Percentiles rank a stretch among this genome's conserved stretches.
phyloP scores from a whole-genome alignment of 2,113 vertebrate genomes.

The Albula goreensis region DNA sequence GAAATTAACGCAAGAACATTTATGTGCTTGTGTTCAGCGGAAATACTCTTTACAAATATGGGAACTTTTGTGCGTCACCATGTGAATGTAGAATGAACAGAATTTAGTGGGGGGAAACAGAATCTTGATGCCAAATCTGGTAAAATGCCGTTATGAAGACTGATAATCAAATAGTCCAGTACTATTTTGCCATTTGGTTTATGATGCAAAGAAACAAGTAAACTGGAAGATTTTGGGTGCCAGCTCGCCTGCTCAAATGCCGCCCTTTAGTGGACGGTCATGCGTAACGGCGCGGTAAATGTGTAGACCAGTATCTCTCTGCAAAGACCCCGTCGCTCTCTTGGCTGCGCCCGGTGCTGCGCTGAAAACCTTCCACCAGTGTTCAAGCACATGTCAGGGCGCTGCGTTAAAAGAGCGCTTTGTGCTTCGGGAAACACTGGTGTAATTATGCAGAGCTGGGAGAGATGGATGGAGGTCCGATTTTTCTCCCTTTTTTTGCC shows the following conservation, averaged over 20 bases:
- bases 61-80: too few species aligned
- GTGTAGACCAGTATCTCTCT: too few species aligned
- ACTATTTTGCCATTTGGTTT: neutral
- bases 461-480: neutral
- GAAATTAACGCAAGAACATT: too few species aligned
- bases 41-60: too few species aligned
- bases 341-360: neutral
- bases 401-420: neutral
- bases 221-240: neutral
- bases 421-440: neutral
- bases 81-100: too few species aligned
- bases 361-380: neutral
- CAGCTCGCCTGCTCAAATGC: too few species aligned
- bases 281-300: too few species aligned
- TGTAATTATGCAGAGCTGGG: neutral
- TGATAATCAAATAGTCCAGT: too few species aligned
- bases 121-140: neutral
- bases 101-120: neutral
- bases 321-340: too few species aligned
- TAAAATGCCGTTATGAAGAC: neutral
- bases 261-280: too few species aligned
- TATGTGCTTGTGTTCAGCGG: too few species aligned
- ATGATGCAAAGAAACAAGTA: neutral
- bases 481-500: neutral
- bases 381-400: neutral